Evolutionary conservation across 2,888 invertebrate species (phyloP), one percentile per base, ranked within the genome.

Genomic region (Campopleginae sp.): DNA sequence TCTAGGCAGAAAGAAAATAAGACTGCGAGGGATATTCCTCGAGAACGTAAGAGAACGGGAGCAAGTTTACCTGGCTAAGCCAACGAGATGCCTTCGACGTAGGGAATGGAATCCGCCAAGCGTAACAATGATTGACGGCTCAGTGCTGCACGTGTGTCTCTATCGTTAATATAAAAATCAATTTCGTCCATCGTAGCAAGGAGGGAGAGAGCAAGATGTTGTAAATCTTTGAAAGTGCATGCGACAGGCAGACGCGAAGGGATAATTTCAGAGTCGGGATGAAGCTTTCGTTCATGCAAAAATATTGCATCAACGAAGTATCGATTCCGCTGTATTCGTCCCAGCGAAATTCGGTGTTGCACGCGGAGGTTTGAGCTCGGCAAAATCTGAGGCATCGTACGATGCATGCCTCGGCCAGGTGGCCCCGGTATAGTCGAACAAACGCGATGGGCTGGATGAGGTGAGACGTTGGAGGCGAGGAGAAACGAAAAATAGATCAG

Each of bases 161-260:
- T 61, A 54, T 61, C 61, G 23, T n/a, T 44, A 27, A 23, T 44
- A 42, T 14, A 48, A 54, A 66, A 42, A 81, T 23, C 63, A 76
- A 17, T 31, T 81, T 46, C 70, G 38, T 51, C 10, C 17, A 31
- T 14, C 42, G 27, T 19, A 46, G 71, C 54, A 10, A 23, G 23
- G 48, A 27, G 51, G 63, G 38, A 66, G 58, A 74, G 66, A 4
- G n/a, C 51, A 58, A 58, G 58, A 70, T 84, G 88, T 89, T 88
- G 88, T 88, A 87, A 88, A 90, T 89, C 88, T 87, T 86, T 65
- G n/a, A 61, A 70, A 78, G 70, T 85, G 80, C 84, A 87, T 89
- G 88, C 38, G 38, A 87, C 87, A 84, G 51, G 89, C 89, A 90
- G 88, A 91, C 90, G 78, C 89, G 89, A 84, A 88, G 90, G 87